These are phyloP conservation scores for Acanthosoma haemorrhoidale DNA, from an alignment of 2,888 invertebrate genomes.

Conservation along the genomic window DNA sequence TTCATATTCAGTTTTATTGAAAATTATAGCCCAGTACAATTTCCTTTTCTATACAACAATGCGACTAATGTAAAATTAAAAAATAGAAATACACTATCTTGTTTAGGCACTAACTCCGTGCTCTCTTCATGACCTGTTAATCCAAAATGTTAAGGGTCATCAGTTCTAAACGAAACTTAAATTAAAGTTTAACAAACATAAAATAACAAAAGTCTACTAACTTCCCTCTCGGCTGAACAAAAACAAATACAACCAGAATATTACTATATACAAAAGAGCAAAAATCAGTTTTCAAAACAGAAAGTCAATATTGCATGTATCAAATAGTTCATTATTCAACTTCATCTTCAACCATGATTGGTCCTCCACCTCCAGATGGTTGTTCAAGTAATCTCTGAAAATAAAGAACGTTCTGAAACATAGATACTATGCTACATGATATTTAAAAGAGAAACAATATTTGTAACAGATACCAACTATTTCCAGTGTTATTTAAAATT, in stretches of 20 bases:
- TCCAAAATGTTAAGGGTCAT: background rate
- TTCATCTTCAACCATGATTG: conserved; percentile 37
- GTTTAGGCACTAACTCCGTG: conserved; percentile 5
- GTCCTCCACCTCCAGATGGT: conserved; percentile 21
- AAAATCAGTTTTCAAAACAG: background rate
- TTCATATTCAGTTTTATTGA: conserved; percentile 12
- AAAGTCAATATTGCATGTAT: conserved; percentile 2
- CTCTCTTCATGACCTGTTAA: background rate
- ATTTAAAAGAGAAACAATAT: no score
- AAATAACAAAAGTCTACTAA: background rate
- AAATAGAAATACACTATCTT: background rate
- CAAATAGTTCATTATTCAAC: conserved; percentile 31
- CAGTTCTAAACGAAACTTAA: background rate
- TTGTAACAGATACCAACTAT: no score
- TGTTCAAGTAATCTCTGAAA: conserved; percentile 28
- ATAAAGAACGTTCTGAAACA: no score
- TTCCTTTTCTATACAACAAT: conserved; percentile 18
- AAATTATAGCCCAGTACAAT: conserved; percentile 21
- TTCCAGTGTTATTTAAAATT: no score
- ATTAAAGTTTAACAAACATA: background rate
- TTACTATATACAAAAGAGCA: background rate
- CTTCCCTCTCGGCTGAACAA: background rate
- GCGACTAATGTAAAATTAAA: conserved; percentile 20
- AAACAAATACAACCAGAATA: background rate
- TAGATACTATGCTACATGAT: no score